Evolutionary conservation across 2,888 invertebrate species (phyloP).

Genomic region (Cheilosia soror): DNA sequence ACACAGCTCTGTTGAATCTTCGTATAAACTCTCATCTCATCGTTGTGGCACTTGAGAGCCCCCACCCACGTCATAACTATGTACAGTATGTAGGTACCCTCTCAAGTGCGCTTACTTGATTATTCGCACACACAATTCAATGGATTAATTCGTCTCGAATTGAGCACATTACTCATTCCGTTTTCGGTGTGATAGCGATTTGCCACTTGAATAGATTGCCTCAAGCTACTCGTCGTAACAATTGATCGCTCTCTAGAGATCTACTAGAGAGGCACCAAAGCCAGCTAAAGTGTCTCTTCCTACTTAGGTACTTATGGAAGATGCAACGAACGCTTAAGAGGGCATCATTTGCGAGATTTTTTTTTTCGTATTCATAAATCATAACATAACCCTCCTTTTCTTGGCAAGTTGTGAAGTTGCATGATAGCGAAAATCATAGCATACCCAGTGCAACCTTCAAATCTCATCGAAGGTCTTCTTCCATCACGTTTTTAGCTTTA

Average conservation of each 20-base stretch:
- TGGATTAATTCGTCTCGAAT: conserved; percentile 68
- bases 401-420: background rate
- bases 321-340: conserved; percentile 71
- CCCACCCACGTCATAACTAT: conserved; percentile 16
- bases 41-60: conserved; percentile 6
- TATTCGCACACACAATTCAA: conserved; percentile 56
- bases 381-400: background rate
- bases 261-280: conserved; percentile 26
- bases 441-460: conserved; percentile 52
- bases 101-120: conserved; percentile 38
- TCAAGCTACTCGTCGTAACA: conserved; percentile 40
- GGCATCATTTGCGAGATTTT: conserved; percentile 36
- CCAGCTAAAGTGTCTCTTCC: conserved; percentile 64
- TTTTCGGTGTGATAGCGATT: conserved; percentile 63
- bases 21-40: background rate
- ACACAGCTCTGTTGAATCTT: no score
- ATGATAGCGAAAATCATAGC: conserved; percentile 1
- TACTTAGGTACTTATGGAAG: conserved; percentile 47
- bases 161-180: conserved; percentile 60
- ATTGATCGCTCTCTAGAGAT: conserved; percentile 46
- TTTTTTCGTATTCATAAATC: background rate
- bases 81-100: conserved; percentile 5
- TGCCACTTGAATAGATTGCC: conserved; percentile 70
- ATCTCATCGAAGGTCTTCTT: conserved; percentile 48
- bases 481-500: background rate